Evolutionary conservation across 2,888 invertebrate genomes (phyloP).

Genomic region (Meganola albula): DNA sequence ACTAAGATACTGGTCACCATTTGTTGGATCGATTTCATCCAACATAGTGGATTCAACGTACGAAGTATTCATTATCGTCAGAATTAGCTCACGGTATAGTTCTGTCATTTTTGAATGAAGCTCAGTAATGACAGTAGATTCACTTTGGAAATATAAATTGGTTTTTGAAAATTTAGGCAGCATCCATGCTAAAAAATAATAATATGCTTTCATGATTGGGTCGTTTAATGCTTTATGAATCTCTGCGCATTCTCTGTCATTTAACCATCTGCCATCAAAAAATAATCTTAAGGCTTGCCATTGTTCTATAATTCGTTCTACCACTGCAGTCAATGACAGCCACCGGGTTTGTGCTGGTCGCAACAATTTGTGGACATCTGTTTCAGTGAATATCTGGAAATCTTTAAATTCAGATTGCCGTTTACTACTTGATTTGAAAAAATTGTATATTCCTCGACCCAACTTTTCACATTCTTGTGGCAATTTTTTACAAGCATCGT

Average conservation of each 20-base stretch:
- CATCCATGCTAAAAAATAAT: conserved; percentile 7
- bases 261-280: conserved; percentile 13
- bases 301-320: conserved; percentile 30
- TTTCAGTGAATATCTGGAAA: conserved; percentile 11
- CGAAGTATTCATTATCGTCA: neutral
- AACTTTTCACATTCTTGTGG: conserved; percentile 14
- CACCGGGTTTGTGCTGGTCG: conserved; percentile 20
- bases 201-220: conserved; percentile 7
- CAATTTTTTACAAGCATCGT: conserved; percentile 16
- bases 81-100: conserved; percentile 7
- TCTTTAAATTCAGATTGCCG: conserved; percentile 2
- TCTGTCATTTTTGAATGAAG: conserved; percentile 6
- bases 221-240: conserved; percentile 6
- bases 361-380: conserved; percentile 20
- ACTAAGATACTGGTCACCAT: neutral
- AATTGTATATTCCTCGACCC: conserved; percentile 9
- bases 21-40: neutral
- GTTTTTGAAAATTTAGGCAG: conserved; percentile 3
- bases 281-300: conserved; percentile 27
- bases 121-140: conserved; percentile 5
- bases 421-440: conserved; percentile 8
- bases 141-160: conserved; percentile 10
- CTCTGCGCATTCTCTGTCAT: conserved; percentile 3
- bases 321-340: conserved; percentile 27
- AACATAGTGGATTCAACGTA: neutral